Percentiles rank a stretch among this genome's conserved stretches.
Conservation (phyloP, 2,888 invertebrate genomes). For the Cepaea hortensis region DNA sequence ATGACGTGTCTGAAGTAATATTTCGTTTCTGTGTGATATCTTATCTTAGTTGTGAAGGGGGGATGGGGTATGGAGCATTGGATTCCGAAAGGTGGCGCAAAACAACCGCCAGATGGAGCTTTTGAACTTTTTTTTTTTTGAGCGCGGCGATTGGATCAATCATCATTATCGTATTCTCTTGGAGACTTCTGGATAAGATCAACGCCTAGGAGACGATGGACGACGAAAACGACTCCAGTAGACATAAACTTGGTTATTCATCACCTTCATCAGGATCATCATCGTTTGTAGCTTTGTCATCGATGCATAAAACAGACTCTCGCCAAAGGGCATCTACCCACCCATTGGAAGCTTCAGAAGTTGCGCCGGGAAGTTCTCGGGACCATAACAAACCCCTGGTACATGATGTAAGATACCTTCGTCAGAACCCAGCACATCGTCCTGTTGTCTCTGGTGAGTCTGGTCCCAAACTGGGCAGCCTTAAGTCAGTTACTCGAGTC, state of each 20-base stretch:
- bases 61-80: slow-evolving; percentile 42
- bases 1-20: no score
- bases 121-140: slow-evolving; percentile 73
- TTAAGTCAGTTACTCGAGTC: slow-evolving; percentile 18
- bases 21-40: no score
- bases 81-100: slow-evolving; percentile 42
- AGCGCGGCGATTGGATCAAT: slow-evolving; percentile 73
- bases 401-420: background rate
- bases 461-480: slow-evolving; percentile 9
- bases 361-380: background rate
- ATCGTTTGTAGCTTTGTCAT: background rate
- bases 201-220: slow-evolving; percentile 54
- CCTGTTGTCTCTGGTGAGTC: background rate
- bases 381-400: background rate
- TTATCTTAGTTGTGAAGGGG: background rate
- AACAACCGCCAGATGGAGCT: slow-evolving; percentile 63
- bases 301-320: background rate
- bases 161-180: slow-evolving; percentile 73
- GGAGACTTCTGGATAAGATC: slow-evolving; percentile 68
- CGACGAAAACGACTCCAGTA: slow-evolving; percentile 6
- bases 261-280: slow-evolving; percentile 6
- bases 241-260: background rate
- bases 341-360: background rate
- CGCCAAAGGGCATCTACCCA: background rate
- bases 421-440: background rate